Evolutionary conservation across 2,113 vertebrate genomes (phyloP).

Genomic region (Gila orcuttii): DNA sequence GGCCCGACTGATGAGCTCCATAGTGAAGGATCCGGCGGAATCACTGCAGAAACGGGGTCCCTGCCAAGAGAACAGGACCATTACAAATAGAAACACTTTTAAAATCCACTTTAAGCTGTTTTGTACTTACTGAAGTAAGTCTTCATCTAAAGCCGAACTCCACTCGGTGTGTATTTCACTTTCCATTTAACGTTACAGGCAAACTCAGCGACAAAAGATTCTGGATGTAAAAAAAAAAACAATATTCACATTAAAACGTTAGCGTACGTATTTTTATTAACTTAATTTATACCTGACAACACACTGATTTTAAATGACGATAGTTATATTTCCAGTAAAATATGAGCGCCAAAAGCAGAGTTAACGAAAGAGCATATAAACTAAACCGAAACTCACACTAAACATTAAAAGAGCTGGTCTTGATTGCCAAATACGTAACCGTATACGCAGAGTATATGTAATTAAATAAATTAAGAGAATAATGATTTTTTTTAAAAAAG

Average conservation of each 20-base stretch:
- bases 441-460: neutral
- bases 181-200: constrained; percentile 27
- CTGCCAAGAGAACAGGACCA: neutral
- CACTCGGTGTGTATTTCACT: constrained; percentile 10
- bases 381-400: neutral
- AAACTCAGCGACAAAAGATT: neutral
- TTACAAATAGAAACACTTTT: neutral
- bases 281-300: neutral
- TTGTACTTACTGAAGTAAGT: constrained; percentile 2
- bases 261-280: neutral
- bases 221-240: neutral
- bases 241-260: neutral
- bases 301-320: neutral
- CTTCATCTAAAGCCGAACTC: neutral
- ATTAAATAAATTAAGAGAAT: neutral
- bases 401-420: neutral
- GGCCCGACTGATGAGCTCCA: constrained; percentile 1
- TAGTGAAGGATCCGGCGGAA: neutral
- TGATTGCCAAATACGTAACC: neutral
- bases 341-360: constrained; percentile 21
- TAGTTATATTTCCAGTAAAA: neutral
- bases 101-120: neutral
- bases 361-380: constrained; percentile 1
- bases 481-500: neutral
- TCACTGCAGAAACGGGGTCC: neutral